Base-by-base conservation (phyloP, 2,113 vertebrate genomes). In the Theropithecus gelada region DNA sequence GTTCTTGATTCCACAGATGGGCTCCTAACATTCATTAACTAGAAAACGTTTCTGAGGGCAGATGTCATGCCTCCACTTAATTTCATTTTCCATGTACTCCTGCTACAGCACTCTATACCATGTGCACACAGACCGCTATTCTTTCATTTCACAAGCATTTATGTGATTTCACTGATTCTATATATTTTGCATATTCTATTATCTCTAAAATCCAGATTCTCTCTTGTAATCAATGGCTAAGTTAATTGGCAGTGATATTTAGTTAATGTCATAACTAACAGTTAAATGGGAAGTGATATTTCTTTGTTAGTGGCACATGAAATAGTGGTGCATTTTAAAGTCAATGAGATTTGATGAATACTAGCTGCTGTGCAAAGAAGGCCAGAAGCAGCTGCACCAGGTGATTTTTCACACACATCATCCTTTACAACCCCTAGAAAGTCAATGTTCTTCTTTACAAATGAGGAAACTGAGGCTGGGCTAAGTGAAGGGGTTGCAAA, bases 351-450 rank as follows among this genome's bases (percentile, higher is more conserved):
- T 59, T 35, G 4, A 3, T 18, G 64, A 78, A 43, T 12, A 17
- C 48, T 0, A 27, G 35, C 45, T 43, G 22, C 8, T 2, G 0
- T 5, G 35, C 32, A 45, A 79, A 50, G 45, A 18, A 17, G 68
- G 11, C 25, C 32, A 17, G 73, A 55, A 75, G 18, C 35, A 25
- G 38, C 17, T 7, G 2, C 18, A 2, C 12, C 1, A 14, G 38
- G 5, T 12, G 0, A 20, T 30, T 70, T 50, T 35, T 38, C 9
- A 45, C 16, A 25, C n/a, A 5, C 1, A 11, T 14, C 14, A 11
- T 38, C 6, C 50, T 64, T 43, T 4, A 8, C 0, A 6, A 0
- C 0, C 2, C 52, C 59, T 22, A 43, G n/a, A 2, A 55, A 57
- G 50, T 13, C n/a, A 43, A 9, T 10, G 8, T n/a, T 20, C 11